phyloP scores from a whole-genome alignment of 2,888 invertebrate species.

The Hydriomena furcata region DNA sequence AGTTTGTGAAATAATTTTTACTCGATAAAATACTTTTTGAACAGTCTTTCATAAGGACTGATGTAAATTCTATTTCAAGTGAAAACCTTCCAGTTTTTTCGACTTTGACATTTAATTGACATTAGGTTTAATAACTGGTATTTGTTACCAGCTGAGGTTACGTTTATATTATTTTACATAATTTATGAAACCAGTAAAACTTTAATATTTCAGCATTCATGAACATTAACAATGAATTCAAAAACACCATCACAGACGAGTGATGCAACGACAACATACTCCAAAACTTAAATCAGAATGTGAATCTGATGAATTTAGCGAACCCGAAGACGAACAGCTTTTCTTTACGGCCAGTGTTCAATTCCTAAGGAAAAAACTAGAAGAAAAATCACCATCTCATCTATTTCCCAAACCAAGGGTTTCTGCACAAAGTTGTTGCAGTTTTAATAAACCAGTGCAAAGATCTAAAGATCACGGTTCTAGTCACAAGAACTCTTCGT shows the following conservation, averaged over 20 bases:
- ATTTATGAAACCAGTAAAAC: not conserved
- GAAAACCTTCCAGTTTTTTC: not conserved
- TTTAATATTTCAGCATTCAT: slow-evolving; percentile 13
- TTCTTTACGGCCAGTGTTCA: slow-evolving; percentile 70
- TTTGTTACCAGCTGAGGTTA: too few relatives aligned
- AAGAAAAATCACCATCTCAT: slow-evolving; percentile 51
- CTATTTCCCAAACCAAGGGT: slow-evolving; percentile 30
- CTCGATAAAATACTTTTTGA: too few relatives aligned
- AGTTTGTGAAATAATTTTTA: not conserved
- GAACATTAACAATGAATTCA: slow-evolving; percentile 43
- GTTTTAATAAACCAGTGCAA: slow-evolving; percentile 36
- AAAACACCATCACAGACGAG: slow-evolving; percentile 43
- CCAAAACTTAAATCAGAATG: slow-evolving; percentile 24
- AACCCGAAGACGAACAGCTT: slow-evolving; percentile 56
- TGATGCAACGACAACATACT: slow-evolving; percentile 53
- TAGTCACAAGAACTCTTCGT: slow-evolving; percentile 34
- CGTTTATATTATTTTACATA: not conserved
- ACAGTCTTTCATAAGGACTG: too few relatives aligned
- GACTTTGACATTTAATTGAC: slow-evolving; percentile 7
- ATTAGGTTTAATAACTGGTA: too few relatives aligned
- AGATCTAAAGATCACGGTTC: slow-evolving; percentile 19
- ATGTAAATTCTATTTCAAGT: too few relatives aligned
- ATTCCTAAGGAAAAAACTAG: slow-evolving; percentile 64
- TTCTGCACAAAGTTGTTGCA: slow-evolving; percentile 56
- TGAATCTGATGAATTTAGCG: slow-evolving; percentile 38